Evolutionary conservation across 2,888 invertebrate genomes (phyloP).

Genomic region (Caradrina clavipalpis): DNA sequence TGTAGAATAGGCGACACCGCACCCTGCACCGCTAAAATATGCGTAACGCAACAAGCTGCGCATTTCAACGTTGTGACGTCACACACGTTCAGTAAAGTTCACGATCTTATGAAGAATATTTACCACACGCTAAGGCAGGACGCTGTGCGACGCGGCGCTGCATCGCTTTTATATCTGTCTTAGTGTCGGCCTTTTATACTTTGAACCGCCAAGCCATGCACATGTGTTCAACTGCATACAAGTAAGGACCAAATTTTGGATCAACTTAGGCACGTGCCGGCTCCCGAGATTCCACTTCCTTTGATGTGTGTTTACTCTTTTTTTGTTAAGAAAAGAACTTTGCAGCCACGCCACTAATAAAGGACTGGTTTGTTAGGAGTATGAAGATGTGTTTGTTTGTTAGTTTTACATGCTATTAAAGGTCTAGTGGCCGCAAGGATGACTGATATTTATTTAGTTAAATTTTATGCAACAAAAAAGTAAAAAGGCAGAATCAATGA

Average conservation of each 20-base stretch:
- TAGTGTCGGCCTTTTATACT: neutral
- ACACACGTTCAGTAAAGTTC: too few relatives aligned
- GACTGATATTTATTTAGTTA: too few relatives aligned
- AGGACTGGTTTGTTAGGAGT: constrained; percentile 6
- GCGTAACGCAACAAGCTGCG: too few relatives aligned
- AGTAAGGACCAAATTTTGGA: constrained; percentile 53
- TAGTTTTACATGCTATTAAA: neutral
- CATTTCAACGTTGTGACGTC: too few relatives aligned
- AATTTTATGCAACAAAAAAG: too few relatives aligned
- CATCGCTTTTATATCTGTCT: neutral
- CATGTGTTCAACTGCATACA: constrained; percentile 33
- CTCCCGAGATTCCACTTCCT: constrained; percentile 52
- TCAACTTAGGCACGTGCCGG: constrained; percentile 61
- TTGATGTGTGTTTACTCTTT: constrained; percentile 54
- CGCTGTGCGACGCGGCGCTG: too few relatives aligned
- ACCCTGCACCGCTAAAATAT: too few relatives aligned
- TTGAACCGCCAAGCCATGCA: constrained; percentile 2
- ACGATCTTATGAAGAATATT: too few relatives aligned
- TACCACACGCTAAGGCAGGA: too few relatives aligned
- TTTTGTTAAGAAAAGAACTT: constrained; percentile 37
- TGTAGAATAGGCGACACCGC: too few relatives aligned
- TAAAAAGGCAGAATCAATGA: too few relatives aligned
- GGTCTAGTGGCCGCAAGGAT: neutral
- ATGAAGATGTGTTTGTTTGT: constrained; percentile 5
- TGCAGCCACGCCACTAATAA: constrained; percentile 33